Evolutionary conservation across 2,797 vertebrate genomes (phyloP).

Genomic region (Sebastes kiyomatsui): DNA sequence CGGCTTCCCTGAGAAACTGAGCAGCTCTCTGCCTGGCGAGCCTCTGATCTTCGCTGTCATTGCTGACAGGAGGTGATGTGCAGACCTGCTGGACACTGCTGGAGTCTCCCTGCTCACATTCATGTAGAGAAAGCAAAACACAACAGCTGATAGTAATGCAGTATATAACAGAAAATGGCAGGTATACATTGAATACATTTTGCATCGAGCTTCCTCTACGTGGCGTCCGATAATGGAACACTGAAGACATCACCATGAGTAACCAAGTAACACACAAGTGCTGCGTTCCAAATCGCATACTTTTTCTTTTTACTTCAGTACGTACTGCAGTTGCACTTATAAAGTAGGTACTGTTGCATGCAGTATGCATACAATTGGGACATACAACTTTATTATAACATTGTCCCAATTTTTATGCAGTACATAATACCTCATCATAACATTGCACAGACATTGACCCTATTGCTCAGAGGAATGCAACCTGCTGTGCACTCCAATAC

Average conservation of each 20-base stretch:
- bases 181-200: background rate
- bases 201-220: background rate
- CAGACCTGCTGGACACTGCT: slow-evolving; percentile 1
- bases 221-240: slow-evolving; percentile 9
- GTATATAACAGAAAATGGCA: background rate
- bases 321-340: no score
- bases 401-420: no score
- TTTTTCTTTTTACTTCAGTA: no score
- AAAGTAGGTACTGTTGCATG: no score
- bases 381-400: no score
- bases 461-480: no score
- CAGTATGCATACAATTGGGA: no score
- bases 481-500: no score
- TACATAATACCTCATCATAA: no score
- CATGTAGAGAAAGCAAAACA: background rate
- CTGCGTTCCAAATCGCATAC: no score
- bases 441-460: fast-evolving
- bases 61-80: background rate
- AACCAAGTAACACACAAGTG: fast-evolving
- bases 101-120: slow-evolving; percentile 60
- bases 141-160: background rate
- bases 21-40: slow-evolving; percentile 70
- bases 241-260: no score
- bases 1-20: slow-evolving; percentile 84
- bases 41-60: slow-evolving; percentile 71